Base-by-base conservation (phyloP, 2,888 invertebrate species). In the Digitonthophagus gazella region DNA sequence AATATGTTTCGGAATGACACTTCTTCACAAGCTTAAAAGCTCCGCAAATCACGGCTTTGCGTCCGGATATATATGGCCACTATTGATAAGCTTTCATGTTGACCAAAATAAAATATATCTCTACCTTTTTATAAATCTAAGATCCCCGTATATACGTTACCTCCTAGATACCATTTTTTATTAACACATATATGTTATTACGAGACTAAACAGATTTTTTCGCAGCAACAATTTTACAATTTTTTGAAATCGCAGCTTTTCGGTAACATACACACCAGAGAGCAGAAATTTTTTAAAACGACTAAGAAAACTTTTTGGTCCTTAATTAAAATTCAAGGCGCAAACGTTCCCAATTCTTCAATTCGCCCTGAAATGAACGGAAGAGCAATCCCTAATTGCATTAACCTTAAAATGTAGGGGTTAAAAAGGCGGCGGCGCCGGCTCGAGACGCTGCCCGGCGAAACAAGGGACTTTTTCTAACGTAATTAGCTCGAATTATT, bases 321-420 rank as follows among this genome's bases (percentile, higher is more conserved):
- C 69, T 74, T 73, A 74, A 75, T 75, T 75, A 73, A 75, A 75
- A 76, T 77, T 77, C 77, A 74, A 72, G 73, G 71, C 76, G 72
- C 76, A 76, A 74, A 71, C 73, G 74, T 70, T 72, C 72, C 74
- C 74, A 76, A 76, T 75, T 76, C 74, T 72, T 73, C 28, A 44
- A 44, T 44, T 44, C 28, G 28, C 28, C 11, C 28, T 11, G 72
- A 75, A 77, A 77, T 77, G 75, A 76, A 78, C 76, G 76, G 76
- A 73, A 71, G 76, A 76, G 74, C 75, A 75, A 76, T 72, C 74
- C 76, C 76, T 78, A 78, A 78, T 77, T 77, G 75, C 74, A 76
- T 78, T 78, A 78, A 76, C 74, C 73, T 73, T 72, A 69, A 73
- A 72, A 71, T 73, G 63, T 61, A 20, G 18, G 16, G 20, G 61